These are phyloP conservation scores for Vidua macroura DNA, from an alignment of 2,113 vertebrate genomes.

Conservation along the genomic window DNA sequence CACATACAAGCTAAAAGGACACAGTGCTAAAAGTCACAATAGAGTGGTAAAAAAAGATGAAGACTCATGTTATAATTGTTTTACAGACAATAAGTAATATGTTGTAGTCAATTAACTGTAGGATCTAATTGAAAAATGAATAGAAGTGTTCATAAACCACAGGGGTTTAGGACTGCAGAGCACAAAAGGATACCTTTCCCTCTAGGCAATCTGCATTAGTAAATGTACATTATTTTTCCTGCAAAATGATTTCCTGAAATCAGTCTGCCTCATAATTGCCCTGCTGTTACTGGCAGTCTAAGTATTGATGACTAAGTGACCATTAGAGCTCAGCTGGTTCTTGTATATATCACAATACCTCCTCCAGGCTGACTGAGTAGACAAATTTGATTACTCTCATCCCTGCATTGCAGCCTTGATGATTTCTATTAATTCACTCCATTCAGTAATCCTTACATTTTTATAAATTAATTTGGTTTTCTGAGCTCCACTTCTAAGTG, in stretches of 20 bases:
- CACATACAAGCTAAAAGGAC: neutral
- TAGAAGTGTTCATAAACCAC: neutral
- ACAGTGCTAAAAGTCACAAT: neutral
- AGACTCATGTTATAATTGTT: neutral
- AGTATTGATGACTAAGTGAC: conserved; percentile 25
- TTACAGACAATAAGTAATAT: neutral
- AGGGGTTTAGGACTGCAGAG: neutral
- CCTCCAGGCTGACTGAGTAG: neutral
- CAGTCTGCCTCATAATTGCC: neutral
- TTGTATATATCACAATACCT: neutral
- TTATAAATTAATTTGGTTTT: neutral
- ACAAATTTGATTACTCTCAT: conserved; percentile 18
- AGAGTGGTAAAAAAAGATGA: neutral
- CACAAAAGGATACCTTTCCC: neutral
- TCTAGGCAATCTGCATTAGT: neutral
- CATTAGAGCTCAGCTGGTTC: neutral
- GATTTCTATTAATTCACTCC: neutral
- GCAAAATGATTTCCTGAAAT: conserved; percentile 13
- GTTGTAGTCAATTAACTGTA: neutral
- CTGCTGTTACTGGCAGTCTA: neutral
- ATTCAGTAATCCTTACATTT: conserved; percentile 7
- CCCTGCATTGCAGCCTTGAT: neutral
- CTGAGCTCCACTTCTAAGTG: neutral
- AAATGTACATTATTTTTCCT: neutral
- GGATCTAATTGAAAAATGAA: neutral